A percentile compares a stretch with the other conserved stretches of the same genome.
phyloP scores from a whole-genome alignment of 1,140 invertebrate genomes.

The Rhagoletis zephyria region DNA sequence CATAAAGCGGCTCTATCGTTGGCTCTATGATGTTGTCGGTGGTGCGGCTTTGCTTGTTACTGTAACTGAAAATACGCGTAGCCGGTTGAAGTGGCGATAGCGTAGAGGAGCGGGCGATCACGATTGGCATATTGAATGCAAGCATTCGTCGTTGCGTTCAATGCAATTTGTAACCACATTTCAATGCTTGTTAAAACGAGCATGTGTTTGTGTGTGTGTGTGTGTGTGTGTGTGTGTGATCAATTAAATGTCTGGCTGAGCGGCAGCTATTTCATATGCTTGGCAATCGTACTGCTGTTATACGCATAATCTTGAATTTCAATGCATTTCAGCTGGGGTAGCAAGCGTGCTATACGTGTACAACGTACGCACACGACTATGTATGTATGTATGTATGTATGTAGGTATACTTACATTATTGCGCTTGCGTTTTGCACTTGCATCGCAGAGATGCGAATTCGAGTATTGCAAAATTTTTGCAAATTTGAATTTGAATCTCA shows the following conservation, averaged over 20 bases:
- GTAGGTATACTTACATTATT: not conserved
- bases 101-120: not conserved
- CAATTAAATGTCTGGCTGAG: not conserved
- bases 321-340: no score
- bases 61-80: not conserved
- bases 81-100: not conserved
- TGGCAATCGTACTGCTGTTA: not conserved
- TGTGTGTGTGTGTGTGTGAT: not conserved
- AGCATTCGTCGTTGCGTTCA: not conserved
- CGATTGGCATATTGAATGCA: not conserved
- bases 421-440: not conserved
- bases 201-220: not conserved
- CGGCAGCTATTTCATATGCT: slow-evolving; percentile 1
- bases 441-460: not conserved
- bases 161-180: not conserved
- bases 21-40: not conserved
- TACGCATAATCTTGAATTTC: not conserved
- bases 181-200: slow-evolving; percentile 8
- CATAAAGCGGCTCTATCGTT: not conserved
- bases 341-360: not conserved
- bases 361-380: no score
- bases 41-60: not conserved
- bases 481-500: slow-evolving; percentile 21
- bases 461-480: slow-evolving; percentile 1
- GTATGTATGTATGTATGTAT: not conserved